Percentiles rank a stretch among this genome's conserved stretches.
Conservation (phyloP, 2,888 invertebrate species). For the Ganaspis brasiliensis region DNA sequence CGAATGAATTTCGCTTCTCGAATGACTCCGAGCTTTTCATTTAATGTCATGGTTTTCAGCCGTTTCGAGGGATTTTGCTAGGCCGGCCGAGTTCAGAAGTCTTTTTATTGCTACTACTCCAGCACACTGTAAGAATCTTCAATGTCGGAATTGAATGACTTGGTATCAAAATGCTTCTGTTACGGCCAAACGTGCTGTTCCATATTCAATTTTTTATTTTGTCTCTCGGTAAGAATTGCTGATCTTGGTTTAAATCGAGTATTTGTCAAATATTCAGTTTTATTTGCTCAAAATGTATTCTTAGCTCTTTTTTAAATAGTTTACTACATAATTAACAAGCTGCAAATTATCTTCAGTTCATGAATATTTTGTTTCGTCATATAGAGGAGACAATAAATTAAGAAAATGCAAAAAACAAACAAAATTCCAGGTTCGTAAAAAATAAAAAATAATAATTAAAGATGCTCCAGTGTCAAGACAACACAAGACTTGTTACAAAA, state of each 20-base stretch:
- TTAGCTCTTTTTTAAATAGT: too few species aligned
- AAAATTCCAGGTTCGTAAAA: too few species aligned
- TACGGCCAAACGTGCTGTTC: background rate
- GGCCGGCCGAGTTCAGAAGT: slow-evolving; percentile 38
- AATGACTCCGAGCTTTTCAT: slow-evolving; percentile 39
- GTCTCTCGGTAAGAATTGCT: background rate
- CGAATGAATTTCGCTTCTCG: slow-evolving; percentile 41
- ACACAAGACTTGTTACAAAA: too few species aligned
- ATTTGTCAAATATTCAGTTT: background rate
- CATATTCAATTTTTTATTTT: slow-evolving; percentile 4
- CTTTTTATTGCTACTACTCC: slow-evolving; percentile 26
- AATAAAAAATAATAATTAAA: too few species aligned
- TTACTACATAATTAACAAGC: too few species aligned
- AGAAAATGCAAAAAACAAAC: too few species aligned
- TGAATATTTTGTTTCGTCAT: too few species aligned
- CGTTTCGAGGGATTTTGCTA: slow-evolving; percentile 40
- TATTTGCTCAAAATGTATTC: background rate
- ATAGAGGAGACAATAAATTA: too few species aligned
- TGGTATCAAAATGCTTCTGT: slow-evolving; percentile 12
- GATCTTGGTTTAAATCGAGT: too few species aligned
- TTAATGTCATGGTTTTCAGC: slow-evolving; percentile 28
- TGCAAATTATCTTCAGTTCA: too few species aligned
- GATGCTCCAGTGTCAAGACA: too few species aligned
- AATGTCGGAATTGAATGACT: slow-evolving; percentile 6
- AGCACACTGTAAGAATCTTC: slow-evolving; percentile 24